Percentiles rank a stretch among this genome's conserved stretches.
Evolutionary conservation across 2,797 vertebrate genomes (phyloP).

Genomic region (Coracias cyanogaster): DNA sequence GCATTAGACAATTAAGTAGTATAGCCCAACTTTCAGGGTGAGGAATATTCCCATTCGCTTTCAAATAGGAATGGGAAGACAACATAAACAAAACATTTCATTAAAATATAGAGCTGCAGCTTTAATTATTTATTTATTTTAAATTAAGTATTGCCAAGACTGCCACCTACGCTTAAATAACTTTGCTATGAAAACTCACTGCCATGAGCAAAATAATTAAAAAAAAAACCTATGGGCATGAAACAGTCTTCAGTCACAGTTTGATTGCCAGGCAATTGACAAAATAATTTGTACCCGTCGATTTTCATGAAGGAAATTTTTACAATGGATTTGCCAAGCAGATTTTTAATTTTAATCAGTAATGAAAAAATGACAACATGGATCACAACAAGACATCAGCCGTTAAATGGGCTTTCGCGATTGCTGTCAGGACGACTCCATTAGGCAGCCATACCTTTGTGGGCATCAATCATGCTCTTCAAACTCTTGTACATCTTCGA

Average conservation of each 20-base stretch:
- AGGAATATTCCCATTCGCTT: slow-evolving; percentile 43
- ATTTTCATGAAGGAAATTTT: slow-evolving; percentile 87
- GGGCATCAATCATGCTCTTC: slow-evolving; percentile 94
- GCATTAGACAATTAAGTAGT: slow-evolving; percentile 73
- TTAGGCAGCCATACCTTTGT: slow-evolving; percentile 90
- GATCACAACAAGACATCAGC: slow-evolving; percentile 99
- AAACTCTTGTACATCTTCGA: slow-evolving; percentile 80
- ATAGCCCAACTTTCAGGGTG: slow-evolving; percentile 55
- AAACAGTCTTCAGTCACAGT: slow-evolving; percentile 79
- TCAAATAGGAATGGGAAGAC: slow-evolving; percentile 20
- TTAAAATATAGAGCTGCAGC: slow-evolving; percentile 62
- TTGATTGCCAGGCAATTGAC: slow-evolving; percentile 91
- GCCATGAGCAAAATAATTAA: slow-evolving; percentile 77
- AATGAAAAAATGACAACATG: slow-evolving; percentile 97
- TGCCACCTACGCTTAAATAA: slow-evolving; percentile 80
- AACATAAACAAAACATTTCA: slow-evolving; percentile 72
- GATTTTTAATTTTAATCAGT: slow-evolving; percentile 99
- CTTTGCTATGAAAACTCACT: slow-evolving; percentile 79
- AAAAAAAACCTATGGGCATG: slow-evolving; percentile 81
- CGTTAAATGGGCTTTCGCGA: slow-evolving; percentile 91
- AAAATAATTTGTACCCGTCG: slow-evolving; percentile 97
- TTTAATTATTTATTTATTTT: neutral
- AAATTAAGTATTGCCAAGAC: slow-evolving; percentile 69
- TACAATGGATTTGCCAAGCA: slow-evolving; percentile 90
- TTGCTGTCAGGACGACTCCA: slow-evolving; percentile 93